These are phyloP conservation scores for Armadillidium nasatum DNA, from an alignment of 1,140 invertebrate species.

Conservation along the genomic window DNA sequence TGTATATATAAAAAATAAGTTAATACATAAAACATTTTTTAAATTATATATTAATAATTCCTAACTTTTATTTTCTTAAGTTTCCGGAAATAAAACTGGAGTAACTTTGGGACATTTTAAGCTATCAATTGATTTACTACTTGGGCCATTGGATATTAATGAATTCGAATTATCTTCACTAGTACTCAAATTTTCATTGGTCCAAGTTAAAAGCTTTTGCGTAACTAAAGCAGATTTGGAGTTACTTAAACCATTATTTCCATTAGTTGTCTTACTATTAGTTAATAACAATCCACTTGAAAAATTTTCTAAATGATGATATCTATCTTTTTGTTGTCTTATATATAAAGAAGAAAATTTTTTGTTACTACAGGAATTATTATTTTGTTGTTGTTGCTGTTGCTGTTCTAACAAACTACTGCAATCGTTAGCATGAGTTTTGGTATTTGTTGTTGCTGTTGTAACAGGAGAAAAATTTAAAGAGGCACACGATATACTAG, in stretches of 20 bases:
- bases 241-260: slow-evolving; percentile 3
- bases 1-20: neutral
- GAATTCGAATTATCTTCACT: slow-evolving; percentile 4
- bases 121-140: neutral
- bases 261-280: neutral
- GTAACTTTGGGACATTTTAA: slow-evolving; percentile 1
- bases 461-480: neutral
- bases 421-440: no score
- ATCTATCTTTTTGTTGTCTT: neutral
- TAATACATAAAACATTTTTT: neutral
- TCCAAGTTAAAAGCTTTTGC: neutral
- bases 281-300: neutral
- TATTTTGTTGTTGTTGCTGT: neutral
- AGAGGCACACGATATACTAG: neutral
- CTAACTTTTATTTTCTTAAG: neutral
- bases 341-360: slow-evolving; percentile 2
- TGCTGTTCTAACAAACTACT: neutral
- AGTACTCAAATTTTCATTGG: neutral
- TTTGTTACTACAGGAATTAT: slow-evolving; percentile 2
- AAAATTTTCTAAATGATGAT: neutral
- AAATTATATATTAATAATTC: neutral
- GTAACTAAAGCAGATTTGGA: neutral
- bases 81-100: neutral
- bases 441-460: neutral
- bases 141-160: neutral